Evolutionary conservation across 1,140 invertebrate species (phyloP), one percentile per base, ranked within the genome.

Genomic region (Ylistrum balloti): DNA sequence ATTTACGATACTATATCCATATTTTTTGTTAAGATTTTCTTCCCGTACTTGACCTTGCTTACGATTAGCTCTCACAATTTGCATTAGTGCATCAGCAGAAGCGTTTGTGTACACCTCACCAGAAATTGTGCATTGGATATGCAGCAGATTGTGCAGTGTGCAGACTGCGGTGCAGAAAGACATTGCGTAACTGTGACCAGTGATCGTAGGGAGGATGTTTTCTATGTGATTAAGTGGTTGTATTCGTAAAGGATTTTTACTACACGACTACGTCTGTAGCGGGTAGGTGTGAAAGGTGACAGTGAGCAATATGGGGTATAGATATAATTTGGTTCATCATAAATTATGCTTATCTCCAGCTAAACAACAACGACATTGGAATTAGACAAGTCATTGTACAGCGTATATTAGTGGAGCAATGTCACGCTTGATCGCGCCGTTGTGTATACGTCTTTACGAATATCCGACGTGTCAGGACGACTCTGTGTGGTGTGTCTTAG

Each of bases 11-110:
- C 3, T 74, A 74, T 74, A 74, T 74, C 56, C 56, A 17, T 74
- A n/a, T n/a, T 74, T 74, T 74, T 74, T 28, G 56, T 74, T 5
- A 28, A 17, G 56, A 74, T 74, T 74, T 74, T 28, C 56, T 74
- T 74, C 56, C n/a, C 56, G 56, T 74, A 74, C 56, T 74, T 74
- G 56, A 74, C 56, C 56, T 74, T 74, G 56, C 56, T 74, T 74
- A n/a, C 56, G 56, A 74, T 74, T 74, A 74, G 22, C 56, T 9
- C 56, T 74, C n/a, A 11, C 56, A 74, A 74, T 74, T 74, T 74
- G 56, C 56, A 74, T 74, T 74, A 74, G 56, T 74, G 56, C 56
- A 74, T 74, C 56, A 74, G 28, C 56, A 74, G 22, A 74, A 74
- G 5, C 56, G 56, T 74, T 28, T 74, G 56, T 74, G 56, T 74